A percentile compares a stretch with the other conserved stretches of the same genome.
These are phyloP conservation scores for Caiman crocodilus DNA, from an alignment of 2,797 vertebrate species.

Conservation along the genomic window DNA sequence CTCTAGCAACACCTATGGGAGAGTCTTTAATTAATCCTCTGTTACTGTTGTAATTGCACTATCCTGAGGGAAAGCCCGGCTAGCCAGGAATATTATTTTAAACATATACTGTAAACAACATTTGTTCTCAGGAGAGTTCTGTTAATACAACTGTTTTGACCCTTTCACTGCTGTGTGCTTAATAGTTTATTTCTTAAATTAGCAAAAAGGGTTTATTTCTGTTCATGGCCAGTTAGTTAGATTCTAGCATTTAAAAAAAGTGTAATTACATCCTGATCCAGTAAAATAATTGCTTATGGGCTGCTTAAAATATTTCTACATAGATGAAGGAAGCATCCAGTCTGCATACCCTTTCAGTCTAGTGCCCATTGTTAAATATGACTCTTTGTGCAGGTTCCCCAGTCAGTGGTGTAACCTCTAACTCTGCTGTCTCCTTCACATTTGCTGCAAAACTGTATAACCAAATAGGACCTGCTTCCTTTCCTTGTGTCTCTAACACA, in stretches of 20 bases:
- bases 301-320: conserved; percentile 26
- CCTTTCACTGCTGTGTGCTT: conserved; percentile 71
- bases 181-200: conserved; percentile 51
- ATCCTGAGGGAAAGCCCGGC: conserved; percentile 86
- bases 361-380: conserved; percentile 45
- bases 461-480: conserved; percentile 43
- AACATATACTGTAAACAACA: conserved; percentile 94
- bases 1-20: conserved; percentile 87
- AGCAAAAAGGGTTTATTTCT: background rate
- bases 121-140: conserved; percentile 78
- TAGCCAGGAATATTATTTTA: conserved; percentile 93
- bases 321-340: conserved; percentile 31
- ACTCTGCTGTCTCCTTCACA: conserved; percentile 22
- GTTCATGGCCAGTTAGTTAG: conserved; percentile 51
- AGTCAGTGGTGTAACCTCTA: conserved; percentile 34
- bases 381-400: conserved; percentile 29
- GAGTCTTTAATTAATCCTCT: conserved; percentile 95
- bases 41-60: conserved; percentile 94
- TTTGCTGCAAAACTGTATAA: background rate
- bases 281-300: conserved; percentile 58
- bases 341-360: conserved; percentile 45
- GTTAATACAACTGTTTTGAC: conserved; percentile 75
- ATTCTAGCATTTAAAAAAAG: conserved; percentile 49
- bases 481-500: conserved; percentile 18
- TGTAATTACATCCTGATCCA: conserved; percentile 14